Percentiles rank a stretch among this genome's conserved stretches.
phyloP scores from a whole-genome alignment of 2,797 vertebrate species.

The Austrolebias charrua region DNA sequence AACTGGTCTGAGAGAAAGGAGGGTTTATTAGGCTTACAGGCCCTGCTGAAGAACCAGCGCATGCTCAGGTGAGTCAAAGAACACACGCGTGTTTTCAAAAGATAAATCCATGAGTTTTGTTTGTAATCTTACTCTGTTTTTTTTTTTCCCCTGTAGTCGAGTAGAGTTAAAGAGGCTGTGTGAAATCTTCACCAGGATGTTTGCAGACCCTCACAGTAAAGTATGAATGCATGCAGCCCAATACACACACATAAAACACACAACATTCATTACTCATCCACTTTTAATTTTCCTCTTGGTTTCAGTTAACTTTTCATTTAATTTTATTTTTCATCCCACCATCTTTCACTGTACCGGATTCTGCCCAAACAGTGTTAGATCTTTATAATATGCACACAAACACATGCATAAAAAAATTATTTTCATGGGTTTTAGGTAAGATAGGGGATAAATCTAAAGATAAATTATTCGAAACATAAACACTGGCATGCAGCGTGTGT shows the following conservation, averaged over 20 bases:
- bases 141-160: constrained; percentile 77
- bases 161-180: constrained; percentile 97
- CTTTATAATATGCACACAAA: constrained; percentile 15
- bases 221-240: constrained; percentile 78
- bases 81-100: background rate
- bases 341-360: constrained; percentile 80
- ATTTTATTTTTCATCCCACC: constrained; percentile 59
- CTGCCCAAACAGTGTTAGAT: constrained; percentile 65
- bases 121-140: constrained; percentile 6
- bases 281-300: constrained; percentile 57
- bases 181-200: constrained; percentile 99
- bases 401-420: constrained; percentile 1
- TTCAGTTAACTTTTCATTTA: constrained; percentile 24
- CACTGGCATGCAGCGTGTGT: constrained; percentile 70
- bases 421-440: background rate
- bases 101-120: background rate
- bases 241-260: constrained; percentile 19
- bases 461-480: constrained; percentile 26
- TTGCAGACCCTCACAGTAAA: constrained; percentile 99
- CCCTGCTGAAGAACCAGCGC: constrained; percentile 91
- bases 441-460: constrained; percentile 34
- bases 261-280: constrained; percentile 41
- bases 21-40: constrained; percentile 91
- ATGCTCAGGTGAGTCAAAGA: constrained; percentile 83
- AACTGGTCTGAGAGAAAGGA: constrained; percentile 99